These are phyloP conservation scores for Rousettus madagascariensis DNA, from an alignment of 2,797 vertebrate genomes.

Conservation along the genomic window DNA sequence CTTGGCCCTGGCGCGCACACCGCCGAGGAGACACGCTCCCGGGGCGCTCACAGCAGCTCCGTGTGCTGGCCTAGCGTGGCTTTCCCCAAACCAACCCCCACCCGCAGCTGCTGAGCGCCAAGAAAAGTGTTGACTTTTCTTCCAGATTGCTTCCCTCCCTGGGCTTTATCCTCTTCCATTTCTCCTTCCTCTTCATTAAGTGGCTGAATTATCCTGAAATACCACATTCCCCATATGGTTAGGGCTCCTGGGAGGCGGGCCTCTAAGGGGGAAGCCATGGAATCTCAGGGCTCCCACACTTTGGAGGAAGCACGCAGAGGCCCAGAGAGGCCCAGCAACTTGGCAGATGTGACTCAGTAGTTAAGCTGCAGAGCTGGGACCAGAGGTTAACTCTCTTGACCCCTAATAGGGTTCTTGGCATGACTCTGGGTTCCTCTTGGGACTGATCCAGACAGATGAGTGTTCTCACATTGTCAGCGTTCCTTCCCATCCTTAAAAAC, in stretches of 20 bases:
- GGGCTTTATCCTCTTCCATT: constrained; percentile 6
- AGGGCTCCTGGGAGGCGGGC: constrained; percentile 13
- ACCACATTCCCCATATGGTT: constrained; percentile 40
- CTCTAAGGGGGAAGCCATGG: not conserved
- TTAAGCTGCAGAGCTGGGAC: not conserved
- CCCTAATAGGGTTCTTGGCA: not conserved
- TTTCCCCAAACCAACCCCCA: not conserved
- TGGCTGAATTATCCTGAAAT: constrained; percentile 58
- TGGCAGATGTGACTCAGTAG: not conserved
- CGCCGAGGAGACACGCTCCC: constrained; percentile 61
- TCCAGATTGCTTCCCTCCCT: constrained; percentile 28
- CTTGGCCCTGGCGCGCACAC: not conserved
- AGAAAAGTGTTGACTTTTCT: not conserved
- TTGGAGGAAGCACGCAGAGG: not conserved
- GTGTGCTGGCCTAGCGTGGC: not conserved
- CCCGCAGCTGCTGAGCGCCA: not conserved
- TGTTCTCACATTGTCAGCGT: constrained; percentile 15
- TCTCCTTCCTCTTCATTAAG: constrained; percentile 62
- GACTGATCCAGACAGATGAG: not conserved
- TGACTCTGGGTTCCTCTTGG: not conserved
- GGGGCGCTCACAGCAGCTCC: not conserved
- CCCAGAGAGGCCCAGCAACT: not conserved
- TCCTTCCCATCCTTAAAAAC: not conserved
- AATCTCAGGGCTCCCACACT: not conserved
- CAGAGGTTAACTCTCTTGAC: constrained; percentile 32